Conservation (phyloP, 37 sponge, comb jelly and placozoan genomes). For the Aplysina aerophoba region DNA sequence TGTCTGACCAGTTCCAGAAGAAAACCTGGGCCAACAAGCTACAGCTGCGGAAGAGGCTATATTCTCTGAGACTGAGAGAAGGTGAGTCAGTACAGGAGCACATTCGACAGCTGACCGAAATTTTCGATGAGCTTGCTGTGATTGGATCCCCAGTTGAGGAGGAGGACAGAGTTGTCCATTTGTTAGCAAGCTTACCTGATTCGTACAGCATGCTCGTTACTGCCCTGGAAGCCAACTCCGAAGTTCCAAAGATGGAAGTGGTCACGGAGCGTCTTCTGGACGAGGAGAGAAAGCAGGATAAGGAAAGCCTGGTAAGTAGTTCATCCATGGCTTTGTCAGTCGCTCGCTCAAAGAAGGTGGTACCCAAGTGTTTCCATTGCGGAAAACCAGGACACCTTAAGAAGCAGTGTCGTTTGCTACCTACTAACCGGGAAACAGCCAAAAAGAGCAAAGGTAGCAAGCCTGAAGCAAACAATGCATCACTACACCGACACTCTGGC, state of each 20-base stretch:
- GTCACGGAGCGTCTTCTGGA: slow-evolving; percentile 51
- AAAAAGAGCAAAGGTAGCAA: too few species aligned
- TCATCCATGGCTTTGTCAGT: too few species aligned
- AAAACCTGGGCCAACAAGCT: slow-evolving; percentile 64
- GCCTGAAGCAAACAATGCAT: neutral
- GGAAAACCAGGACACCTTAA: too few species aligned
- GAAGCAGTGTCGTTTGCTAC: too few species aligned
- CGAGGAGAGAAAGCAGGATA: slow-evolving; percentile 48
- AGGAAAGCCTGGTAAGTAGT: slow-evolving; percentile 36
- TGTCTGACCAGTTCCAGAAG: slow-evolving; percentile 54
- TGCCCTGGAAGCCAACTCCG: slow-evolving; percentile 56
- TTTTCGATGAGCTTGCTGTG: slow-evolving; percentile 55
- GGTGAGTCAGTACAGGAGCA: slow-evolving; percentile 55
- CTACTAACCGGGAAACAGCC: too few species aligned
- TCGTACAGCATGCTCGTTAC: slow-evolving; percentile 56
- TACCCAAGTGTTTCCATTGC: too few species aligned
- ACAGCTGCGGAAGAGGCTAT: slow-evolving; percentile 33
- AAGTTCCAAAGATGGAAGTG: slow-evolving; percentile 64
- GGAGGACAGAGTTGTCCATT: slow-evolving; percentile 52
- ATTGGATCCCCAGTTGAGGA: slow-evolving; percentile 44
- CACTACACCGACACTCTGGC: neutral
- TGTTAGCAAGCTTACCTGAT: slow-evolving; percentile 65
- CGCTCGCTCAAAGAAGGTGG: too few species aligned
- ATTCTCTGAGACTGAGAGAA: too few species aligned
- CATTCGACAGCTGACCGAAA: slow-evolving; percentile 49